A percentile compares a stretch with the other conserved stretches of the same genome.
Evolutionary conservation across 2,113 vertebrate genomes (phyloP).

Genomic region (Numenius arquata): DNA sequence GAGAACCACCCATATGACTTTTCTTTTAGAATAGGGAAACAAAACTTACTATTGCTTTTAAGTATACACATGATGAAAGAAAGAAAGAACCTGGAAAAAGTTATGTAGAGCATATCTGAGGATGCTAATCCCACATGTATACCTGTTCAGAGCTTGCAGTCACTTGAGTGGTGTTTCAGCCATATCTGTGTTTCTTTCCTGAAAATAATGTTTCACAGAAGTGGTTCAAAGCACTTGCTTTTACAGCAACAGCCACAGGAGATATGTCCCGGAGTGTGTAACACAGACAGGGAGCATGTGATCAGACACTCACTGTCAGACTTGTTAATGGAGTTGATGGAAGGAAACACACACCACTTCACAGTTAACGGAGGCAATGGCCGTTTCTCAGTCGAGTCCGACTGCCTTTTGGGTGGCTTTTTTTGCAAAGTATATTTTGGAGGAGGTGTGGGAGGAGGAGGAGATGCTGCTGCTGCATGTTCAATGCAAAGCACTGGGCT

Average conservation of each 20-base stretch:
- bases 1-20: neutral
- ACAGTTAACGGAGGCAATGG: neutral
- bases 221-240: neutral
- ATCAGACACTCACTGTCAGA: neutral
- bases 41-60: neutral
- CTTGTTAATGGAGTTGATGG: neutral
- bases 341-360: neutral
- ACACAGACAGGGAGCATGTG: neutral
- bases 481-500: conserved; percentile 45
- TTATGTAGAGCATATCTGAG: neutral
- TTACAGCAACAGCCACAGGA: neutral
- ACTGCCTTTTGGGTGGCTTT: neutral
- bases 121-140: neutral
- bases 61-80: neutral
- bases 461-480: conserved; percentile 45
- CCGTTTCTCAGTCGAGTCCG: neutral
- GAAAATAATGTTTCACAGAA: neutral
- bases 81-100: neutral
- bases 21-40: neutral
- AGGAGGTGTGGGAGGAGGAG: neutral
- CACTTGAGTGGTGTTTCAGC: neutral
- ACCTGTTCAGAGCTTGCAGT: neutral
- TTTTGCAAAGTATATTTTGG: neutral
- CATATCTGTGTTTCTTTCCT: neutral
- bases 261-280: neutral